These are phyloP conservation scores for Aegithalos caudatus DNA, from an alignment of 2,113 vertebrate species.

Conservation along the genomic window DNA sequence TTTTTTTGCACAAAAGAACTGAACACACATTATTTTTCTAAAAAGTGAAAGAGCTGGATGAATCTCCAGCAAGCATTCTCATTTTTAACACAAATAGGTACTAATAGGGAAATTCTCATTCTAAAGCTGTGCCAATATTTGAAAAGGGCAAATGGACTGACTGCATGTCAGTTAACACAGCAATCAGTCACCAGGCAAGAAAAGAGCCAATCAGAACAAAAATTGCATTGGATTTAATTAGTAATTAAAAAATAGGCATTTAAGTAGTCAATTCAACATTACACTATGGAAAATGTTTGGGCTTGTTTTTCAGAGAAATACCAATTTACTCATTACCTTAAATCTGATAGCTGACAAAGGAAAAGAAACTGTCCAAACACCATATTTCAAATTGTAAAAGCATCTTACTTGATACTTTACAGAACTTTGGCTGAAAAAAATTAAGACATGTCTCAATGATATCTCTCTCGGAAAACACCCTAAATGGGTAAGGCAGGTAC, in stretches of 20 bases:
- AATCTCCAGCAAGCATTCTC: background rate
- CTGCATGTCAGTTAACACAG: background rate
- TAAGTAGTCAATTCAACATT: background rate
- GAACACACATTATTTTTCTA: background rate
- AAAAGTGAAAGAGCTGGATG: background rate
- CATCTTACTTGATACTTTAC: background rate
- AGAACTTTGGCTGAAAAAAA: background rate
- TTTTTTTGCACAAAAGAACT: background rate
- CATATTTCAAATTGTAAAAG: background rate
- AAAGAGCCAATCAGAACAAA: background rate
- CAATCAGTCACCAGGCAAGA: background rate
- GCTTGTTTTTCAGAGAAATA: background rate
- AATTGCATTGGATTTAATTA: background rate
- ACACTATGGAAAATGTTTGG: background rate
- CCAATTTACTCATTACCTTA: background rate
- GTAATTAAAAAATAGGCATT: background rate
- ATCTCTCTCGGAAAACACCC: background rate
- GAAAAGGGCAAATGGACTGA: background rate
- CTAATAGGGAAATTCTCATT: background rate
- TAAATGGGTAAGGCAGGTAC: background rate
- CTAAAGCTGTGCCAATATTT: background rate
- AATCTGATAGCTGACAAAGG: background rate
- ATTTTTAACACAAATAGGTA: background rate
- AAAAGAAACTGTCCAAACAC: background rate
- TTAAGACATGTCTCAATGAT: background rate